A percentile compares a stretch with the other conserved stretches of the same genome.
Evolutionary conservation across 2,888 invertebrate species (phyloP).

Genomic region (Yponomeuta cagnagella): DNA sequence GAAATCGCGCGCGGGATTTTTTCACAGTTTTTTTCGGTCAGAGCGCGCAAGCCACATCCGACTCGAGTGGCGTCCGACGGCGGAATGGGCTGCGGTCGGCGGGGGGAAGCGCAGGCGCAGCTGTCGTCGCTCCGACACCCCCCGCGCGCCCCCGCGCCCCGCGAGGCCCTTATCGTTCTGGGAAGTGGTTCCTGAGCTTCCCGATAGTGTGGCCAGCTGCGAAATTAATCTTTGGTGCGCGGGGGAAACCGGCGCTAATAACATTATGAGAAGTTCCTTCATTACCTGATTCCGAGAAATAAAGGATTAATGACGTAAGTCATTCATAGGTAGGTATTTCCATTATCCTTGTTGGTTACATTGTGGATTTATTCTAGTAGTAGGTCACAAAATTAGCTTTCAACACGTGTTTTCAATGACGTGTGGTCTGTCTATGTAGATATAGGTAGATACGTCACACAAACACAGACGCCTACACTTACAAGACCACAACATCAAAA

Average conservation of each 20-base stretch:
- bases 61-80: conserved; percentile 41
- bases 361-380: background rate
- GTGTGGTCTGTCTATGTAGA: background rate
- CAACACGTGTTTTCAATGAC: background rate
- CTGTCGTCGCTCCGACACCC: conserved; percentile 53
- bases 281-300: background rate
- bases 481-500: background rate
- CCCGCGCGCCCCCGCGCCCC: conserved; percentile 33
- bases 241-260: background rate
- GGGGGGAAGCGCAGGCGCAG: conserved; percentile 66
- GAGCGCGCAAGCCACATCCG: conserved; percentile 30
- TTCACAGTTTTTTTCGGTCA: conserved; percentile 28
- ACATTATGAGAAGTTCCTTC: background rate
- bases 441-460: background rate
- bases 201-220: conserved; percentile 55
- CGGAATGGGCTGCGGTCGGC: conserved; percentile 53
- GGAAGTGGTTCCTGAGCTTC: conserved; percentile 75
- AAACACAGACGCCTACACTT: background rate
- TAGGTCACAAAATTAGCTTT: background rate
- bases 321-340: background rate
- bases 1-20: conserved; percentile 42
- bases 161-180: conserved; percentile 70
- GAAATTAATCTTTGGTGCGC: background rate
- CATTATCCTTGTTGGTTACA: background rate
- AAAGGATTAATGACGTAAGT: background rate